These are phyloP conservation scores for Nematostella vectensis DNA, from an alignment of 92 coral and sea anemone genomes.

Conservation along the genomic window DNA sequence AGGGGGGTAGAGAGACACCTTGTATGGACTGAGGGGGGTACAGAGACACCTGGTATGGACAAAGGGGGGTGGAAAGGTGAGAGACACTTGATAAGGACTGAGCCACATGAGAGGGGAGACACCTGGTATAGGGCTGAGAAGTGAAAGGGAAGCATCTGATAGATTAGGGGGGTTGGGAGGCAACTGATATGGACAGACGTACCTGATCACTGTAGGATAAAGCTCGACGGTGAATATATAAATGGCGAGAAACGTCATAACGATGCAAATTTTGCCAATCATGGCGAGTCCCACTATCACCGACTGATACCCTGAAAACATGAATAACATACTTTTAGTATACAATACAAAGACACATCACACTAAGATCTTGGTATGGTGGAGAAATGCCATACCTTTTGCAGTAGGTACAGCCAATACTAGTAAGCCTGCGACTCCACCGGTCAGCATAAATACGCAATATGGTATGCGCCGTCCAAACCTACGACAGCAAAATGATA, in stretches of 20 bases:
- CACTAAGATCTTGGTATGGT: too few species aligned
- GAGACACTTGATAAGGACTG: too few species aligned
- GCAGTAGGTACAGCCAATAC: conserved; percentile 65
- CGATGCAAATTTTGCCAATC: conserved; percentile 64
- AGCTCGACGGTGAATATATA: conserved; percentile 76
- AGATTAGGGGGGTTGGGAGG: too few species aligned
- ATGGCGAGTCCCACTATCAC: conserved; percentile 51
- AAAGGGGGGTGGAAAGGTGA: too few species aligned
- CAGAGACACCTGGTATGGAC: too few species aligned
- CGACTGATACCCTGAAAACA: conserved; percentile 34
- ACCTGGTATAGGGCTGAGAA: too few species aligned
- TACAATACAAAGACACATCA: too few species aligned
- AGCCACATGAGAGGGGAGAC: too few species aligned
- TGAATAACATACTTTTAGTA: too few species aligned
- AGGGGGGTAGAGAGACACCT: too few species aligned
- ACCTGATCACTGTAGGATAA: conserved; percentile 67
- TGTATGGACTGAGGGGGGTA: too few species aligned
- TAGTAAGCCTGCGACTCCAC: conserved; percentile 57
- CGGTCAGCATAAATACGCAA: conserved; percentile 39
- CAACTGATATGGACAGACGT: not conserved
- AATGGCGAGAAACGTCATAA: conserved; percentile 54
- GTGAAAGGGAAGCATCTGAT: too few species aligned
- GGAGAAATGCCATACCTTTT: conserved; percentile 34
- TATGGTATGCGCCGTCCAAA: conserved; percentile 85
- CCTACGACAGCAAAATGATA: conserved; percentile 12